Conservation (phyloP, 1,140 invertebrate genomes). For the Anadara kagoshimensis region DNA sequence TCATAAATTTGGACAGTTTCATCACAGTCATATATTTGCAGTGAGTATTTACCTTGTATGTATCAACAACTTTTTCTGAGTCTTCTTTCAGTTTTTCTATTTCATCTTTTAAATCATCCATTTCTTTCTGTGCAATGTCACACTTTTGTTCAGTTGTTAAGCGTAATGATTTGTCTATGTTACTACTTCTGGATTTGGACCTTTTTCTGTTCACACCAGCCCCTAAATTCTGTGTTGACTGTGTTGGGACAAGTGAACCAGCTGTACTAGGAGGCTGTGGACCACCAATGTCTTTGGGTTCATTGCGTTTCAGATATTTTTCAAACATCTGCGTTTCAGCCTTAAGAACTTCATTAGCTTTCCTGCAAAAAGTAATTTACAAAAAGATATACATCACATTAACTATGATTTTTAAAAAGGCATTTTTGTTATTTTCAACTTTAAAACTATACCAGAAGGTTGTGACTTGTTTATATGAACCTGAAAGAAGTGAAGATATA, state of each 20-base stretch:
- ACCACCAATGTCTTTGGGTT: conserved; percentile 58
- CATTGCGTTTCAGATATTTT: conserved; percentile 71
- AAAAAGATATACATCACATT: conserved; percentile 2
- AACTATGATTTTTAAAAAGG: background rate
- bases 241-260: conserved; percentile 37
- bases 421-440: background rate
- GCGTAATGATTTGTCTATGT: conserved; percentile 65
- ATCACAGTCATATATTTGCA: no score
- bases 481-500: background rate
- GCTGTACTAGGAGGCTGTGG: conserved; percentile 10
- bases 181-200: conserved; percentile 67
- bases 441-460: background rate
- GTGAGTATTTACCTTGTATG: conserved; percentile 67
- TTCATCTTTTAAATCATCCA: conserved; percentile 72
- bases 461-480: background rate
- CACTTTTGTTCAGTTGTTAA: conserved; percentile 73
- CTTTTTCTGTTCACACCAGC: conserved; percentile 62
- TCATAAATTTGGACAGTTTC: no score
- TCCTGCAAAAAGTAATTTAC: conserved; percentile 52
- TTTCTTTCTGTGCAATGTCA: conserved; percentile 73
- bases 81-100: conserved; percentile 69
- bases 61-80: conserved; percentile 72
- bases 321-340: conserved; percentile 74
- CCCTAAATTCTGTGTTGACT: conserved; percentile 50
- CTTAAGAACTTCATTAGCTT: conserved; percentile 70